Evolutionary conservation across 92 coral and sea anemone species (phyloP).

Genomic region (Palythoa grandiflora): DNA sequence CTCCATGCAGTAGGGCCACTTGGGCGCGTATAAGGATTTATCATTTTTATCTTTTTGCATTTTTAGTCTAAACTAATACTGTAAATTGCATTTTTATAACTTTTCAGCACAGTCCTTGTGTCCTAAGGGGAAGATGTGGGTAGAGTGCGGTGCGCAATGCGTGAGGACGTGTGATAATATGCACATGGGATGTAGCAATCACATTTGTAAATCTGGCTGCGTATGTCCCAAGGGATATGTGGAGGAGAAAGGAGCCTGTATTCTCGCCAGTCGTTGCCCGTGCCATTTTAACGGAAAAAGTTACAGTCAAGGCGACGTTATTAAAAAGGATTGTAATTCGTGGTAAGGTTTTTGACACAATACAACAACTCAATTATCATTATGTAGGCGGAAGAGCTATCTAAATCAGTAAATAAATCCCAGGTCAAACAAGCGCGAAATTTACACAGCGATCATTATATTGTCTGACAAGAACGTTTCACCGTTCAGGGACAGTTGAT

Average conservation of each 20-base stretch:
- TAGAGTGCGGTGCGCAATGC: constrained; percentile 78
- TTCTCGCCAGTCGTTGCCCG: constrained; percentile 65
- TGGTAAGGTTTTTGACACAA: constrained; percentile 52
- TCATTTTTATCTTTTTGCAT: neutral
- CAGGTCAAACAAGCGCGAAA: neutral
- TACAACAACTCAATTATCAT: too few relatives aligned
- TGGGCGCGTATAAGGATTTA: too few relatives aligned
- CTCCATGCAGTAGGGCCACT: too few relatives aligned
- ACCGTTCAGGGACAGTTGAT: too few relatives aligned
- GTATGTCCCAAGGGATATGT: constrained; percentile 76
- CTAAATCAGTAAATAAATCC: neutral
- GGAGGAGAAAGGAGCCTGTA: constrained; percentile 68
- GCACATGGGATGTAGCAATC: constrained; percentile 79
- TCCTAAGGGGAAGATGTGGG: constrained; percentile 71
- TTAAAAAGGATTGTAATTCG: constrained; percentile 75
- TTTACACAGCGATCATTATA: neutral
- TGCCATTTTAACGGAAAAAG: constrained; percentile 83
- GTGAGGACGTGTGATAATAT: constrained; percentile 74
- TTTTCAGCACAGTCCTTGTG: constrained; percentile 66
- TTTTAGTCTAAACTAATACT: neutral
- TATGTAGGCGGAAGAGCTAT: neutral
- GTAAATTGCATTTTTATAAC: neutral
- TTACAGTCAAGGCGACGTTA: constrained; percentile 74
- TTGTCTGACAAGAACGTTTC: too few relatives aligned
- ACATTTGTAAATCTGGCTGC: constrained; percentile 76